Conservation (phyloP, 2,113 vertebrate genomes). For the Xyliphius kryptos region DNA sequence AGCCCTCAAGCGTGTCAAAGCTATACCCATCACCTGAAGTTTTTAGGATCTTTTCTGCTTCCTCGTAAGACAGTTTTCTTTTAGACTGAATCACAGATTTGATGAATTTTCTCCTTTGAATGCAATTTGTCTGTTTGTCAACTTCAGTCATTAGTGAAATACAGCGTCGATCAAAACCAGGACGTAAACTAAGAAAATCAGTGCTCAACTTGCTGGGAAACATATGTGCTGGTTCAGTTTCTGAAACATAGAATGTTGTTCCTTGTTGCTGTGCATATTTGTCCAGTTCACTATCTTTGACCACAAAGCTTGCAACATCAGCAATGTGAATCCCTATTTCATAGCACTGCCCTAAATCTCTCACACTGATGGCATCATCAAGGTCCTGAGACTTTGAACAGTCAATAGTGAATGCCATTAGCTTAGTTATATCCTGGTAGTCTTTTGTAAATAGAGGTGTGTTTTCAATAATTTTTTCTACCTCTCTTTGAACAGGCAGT, state of each 20-base stretch:
- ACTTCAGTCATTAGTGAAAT: constrained; percentile 76
- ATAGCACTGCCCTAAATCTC: constrained; percentile 61
- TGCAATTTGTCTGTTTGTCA: constrained; percentile 57
- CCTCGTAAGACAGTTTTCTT: constrained; percentile 68
- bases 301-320: constrained; percentile 72
- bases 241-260: constrained; percentile 57
- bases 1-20: constrained; percentile 63
- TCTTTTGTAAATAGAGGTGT: constrained; percentile 43
- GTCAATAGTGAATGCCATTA: constrained; percentile 77
- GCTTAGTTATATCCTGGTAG: constrained; percentile 49
- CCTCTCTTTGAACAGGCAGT: constrained; percentile 26
- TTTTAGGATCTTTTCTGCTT: constrained; percentile 66
- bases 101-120: constrained; percentile 47
- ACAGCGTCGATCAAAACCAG: constrained; percentile 53
- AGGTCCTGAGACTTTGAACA: constrained; percentile 63
- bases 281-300: constrained; percentile 64
- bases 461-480: neutral
- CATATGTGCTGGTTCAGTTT: constrained; percentile 62
- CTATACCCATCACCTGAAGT: neutral
- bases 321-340: constrained; percentile 84
- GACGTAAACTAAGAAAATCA: constrained; percentile 68
- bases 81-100: constrained; percentile 66
- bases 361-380: constrained; percentile 79
- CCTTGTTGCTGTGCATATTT: constrained; percentile 60
- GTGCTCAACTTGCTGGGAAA: constrained; percentile 64